Percentiles rank a stretch among this genome's conserved stretches.
Conservation (phyloP, 2,888 invertebrate genomes). For the Blera fallax region DNA sequence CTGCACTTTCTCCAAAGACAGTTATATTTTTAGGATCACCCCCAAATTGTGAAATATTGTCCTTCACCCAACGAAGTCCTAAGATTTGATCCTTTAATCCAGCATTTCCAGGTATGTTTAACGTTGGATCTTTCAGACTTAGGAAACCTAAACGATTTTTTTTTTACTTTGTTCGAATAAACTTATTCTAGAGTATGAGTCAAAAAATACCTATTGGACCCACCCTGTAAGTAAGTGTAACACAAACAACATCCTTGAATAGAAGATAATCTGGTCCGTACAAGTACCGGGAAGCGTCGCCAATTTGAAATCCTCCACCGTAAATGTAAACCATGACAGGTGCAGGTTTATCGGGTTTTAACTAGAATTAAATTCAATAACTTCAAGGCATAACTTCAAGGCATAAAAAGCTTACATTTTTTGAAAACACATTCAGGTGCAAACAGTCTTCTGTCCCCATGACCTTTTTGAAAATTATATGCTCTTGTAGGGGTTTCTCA, state of each 20-base stretch:
- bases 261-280: conserved; percentile 82
- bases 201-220: conserved; percentile 79
- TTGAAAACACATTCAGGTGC: conserved; percentile 81
- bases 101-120: conserved; percentile 83
- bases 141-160: conserved; percentile 82
- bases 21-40: conserved; percentile 83
- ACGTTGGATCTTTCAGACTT: conserved; percentile 80
- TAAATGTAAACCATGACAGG: conserved; percentile 82
- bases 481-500: conserved; percentile 76
- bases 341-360: conserved; percentile 73
- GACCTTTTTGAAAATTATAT: conserved; percentile 76
- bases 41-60: conserved; percentile 82
- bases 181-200: background rate
- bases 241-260: conserved; percentile 81
- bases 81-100: conserved; percentile 83
- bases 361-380: conserved; percentile 22
- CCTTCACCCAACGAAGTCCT: conserved; percentile 82
- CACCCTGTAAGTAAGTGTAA: conserved; percentile 82
- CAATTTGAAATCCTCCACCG: conserved; percentile 82
- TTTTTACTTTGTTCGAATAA: background rate
- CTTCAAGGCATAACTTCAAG: background rate
- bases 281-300: conserved; percentile 78
- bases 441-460: conserved; percentile 83
- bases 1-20: conserved; percentile 83
- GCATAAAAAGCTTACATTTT: conserved; percentile 62